phyloP scores from a whole-genome alignment of 1,140 invertebrate species.

The Eciton burchellii region DNA sequence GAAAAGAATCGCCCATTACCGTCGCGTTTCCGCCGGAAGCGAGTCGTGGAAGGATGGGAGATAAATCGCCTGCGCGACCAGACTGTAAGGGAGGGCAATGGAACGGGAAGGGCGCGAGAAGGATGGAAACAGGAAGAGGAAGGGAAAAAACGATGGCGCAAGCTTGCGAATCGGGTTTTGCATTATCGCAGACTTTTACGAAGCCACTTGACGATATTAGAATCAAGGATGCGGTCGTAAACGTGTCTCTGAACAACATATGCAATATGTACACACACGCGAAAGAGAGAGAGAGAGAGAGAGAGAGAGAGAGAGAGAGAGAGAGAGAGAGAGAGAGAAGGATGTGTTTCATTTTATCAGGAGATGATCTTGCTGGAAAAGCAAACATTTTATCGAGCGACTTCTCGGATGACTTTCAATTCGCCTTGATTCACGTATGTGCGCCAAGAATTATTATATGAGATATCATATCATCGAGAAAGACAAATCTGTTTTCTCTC shows the following conservation, averaged over 20 bases:
- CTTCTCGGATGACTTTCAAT: background rate
- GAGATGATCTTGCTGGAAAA: background rate
- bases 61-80: constrained; percentile 57
- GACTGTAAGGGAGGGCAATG: constrained; percentile 58
- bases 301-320: background rate
- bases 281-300: background rate
- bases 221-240: constrained; percentile 3
- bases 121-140: constrained; percentile 2
- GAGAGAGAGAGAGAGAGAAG: background rate
- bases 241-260: background rate
- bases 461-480: background rate
- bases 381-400: background rate
- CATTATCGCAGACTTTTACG: constrained; percentile 66
- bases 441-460: constrained; percentile 20
- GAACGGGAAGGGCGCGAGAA: constrained; percentile 13
- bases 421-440: background rate
- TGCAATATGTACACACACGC: background rate
- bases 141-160: constrained; percentile 64
- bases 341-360: too few species aligned
- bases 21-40: constrained; percentile 65
- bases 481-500: constrained; percentile 24
- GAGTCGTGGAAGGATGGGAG: constrained; percentile 46
- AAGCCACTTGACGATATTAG: constrained; percentile 8
- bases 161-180: constrained; percentile 74
- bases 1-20: constrained; percentile 21